Percentiles rank a stretch among this genome's conserved stretches.
Conservation (phyloP, 2,888 invertebrate species). For the Mesoligia furuncula region DNA sequence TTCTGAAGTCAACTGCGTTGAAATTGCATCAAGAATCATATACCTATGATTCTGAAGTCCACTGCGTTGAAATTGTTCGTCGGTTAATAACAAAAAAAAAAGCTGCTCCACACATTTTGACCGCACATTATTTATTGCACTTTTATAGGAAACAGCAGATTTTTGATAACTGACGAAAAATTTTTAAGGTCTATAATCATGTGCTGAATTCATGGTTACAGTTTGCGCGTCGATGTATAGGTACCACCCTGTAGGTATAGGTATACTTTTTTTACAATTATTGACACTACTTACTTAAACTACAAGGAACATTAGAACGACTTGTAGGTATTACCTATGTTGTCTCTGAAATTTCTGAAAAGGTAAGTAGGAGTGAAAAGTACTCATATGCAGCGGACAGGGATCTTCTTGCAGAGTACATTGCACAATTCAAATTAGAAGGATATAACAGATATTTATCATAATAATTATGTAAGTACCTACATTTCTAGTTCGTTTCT, state of each 20-base stretch:
- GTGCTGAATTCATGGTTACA: neutral
- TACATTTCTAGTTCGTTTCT: too few species aligned
- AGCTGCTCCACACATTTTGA: neutral
- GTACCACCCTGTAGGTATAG: too few species aligned
- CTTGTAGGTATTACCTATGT: too few species aligned
- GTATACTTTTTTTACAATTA: neutral
- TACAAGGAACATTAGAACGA: neutral
- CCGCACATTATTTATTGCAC: neutral
- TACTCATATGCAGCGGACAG: neutral
- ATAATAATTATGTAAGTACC: neutral
- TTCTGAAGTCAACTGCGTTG: too few species aligned
- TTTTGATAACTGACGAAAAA: neutral
- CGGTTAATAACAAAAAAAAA: neutral
- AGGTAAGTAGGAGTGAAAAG: neutral
- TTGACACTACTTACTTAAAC: neutral
- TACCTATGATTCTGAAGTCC: neutral
- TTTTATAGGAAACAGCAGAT: neutral
- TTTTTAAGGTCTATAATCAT: neutral
- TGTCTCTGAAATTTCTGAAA: neutral
- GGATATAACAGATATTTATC: neutral
- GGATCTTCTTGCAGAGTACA: neutral
- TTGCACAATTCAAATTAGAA: neutral
- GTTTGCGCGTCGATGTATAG: neutral
- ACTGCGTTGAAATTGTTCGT: neutral
- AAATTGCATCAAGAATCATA: too few species aligned